phyloP scores from a whole-genome alignment of 2,113 vertebrate genomes.

The Triplophysa dalaica region DNA sequence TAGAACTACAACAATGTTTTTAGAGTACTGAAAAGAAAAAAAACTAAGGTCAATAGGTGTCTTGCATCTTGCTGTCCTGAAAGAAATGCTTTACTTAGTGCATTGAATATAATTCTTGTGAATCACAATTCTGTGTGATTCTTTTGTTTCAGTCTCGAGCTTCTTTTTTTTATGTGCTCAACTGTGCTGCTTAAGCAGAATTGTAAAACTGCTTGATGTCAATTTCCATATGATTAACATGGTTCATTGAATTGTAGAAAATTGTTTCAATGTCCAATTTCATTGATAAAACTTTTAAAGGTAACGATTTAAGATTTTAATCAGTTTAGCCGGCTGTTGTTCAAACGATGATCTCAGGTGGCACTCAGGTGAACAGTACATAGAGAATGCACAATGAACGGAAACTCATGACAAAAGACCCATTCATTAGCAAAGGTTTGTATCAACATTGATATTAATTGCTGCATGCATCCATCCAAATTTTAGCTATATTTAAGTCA shows the following conservation, averaged over 20 bases:
- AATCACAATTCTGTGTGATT: too few relatives aligned
- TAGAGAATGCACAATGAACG: neutral
- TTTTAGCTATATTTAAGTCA: neutral
- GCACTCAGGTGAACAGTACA: conserved; percentile 14
- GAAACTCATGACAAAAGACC: neutral
- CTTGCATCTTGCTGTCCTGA: too few relatives aligned
- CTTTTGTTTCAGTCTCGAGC: too few relatives aligned
- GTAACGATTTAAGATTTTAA: neutral
- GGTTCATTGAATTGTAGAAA: neutral
- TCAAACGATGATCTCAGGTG: conserved; percentile 15
- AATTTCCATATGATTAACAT: neutral
- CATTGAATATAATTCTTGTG: too few relatives aligned
- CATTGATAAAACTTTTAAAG: neutral
- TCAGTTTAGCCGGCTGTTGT: neutral
- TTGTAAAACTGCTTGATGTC: neutral
- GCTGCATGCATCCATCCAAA: conserved; percentile 48
- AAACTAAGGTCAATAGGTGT: too few relatives aligned
- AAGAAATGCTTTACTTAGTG: too few relatives aligned
- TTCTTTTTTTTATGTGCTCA: neutral
- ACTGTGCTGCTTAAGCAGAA: neutral
- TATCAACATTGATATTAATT: conserved; percentile 10
- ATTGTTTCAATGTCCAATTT: neutral
- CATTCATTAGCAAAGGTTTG: neutral
- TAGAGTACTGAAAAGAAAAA: too few relatives aligned
- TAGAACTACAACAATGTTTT: too few relatives aligned